phyloP scores from a whole-genome alignment of 2,797 vertebrate genomes.

The Pantherophis vulpinus region DNA sequence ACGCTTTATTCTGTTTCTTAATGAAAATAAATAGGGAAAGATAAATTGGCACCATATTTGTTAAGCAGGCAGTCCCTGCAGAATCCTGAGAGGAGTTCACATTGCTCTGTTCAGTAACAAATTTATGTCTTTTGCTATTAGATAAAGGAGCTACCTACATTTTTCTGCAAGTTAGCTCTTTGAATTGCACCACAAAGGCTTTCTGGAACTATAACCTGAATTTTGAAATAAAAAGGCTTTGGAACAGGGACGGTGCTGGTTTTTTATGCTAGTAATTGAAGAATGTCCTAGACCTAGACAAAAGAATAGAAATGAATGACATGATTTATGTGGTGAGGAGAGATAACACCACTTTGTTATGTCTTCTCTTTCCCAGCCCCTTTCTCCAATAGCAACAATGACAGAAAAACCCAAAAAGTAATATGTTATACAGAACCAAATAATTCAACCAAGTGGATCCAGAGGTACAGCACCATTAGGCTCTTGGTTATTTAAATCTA shows the following conservation, averaged over 20 bases:
- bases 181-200: conserved; percentile 29
- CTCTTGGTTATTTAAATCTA: background rate
- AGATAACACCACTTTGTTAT: background rate
- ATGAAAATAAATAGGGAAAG: background rate
- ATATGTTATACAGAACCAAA: fast-evolving
- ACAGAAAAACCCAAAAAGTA: background rate
- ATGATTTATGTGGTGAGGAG: background rate
- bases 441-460: background rate
- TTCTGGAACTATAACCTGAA: background rate
- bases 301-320: background rate
- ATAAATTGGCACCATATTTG: background rate
- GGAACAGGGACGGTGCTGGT: background rate
- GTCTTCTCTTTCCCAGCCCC: fast-evolving
- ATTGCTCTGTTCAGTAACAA: conserved; percentile 7
- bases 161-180: conserved; percentile 41
- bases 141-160: background rate
- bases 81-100: background rate
- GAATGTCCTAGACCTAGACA: background rate
- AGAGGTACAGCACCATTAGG: background rate
- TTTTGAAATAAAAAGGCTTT: conserved; percentile 25
- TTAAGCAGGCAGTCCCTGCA: background rate
- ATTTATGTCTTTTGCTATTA: background rate
- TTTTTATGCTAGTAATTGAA: conserved; percentile 3
- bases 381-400: background rate
- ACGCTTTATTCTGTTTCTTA: background rate